Conservation (phyloP, 1,140 invertebrate species). For the Bathynomus jamesi region DNA sequence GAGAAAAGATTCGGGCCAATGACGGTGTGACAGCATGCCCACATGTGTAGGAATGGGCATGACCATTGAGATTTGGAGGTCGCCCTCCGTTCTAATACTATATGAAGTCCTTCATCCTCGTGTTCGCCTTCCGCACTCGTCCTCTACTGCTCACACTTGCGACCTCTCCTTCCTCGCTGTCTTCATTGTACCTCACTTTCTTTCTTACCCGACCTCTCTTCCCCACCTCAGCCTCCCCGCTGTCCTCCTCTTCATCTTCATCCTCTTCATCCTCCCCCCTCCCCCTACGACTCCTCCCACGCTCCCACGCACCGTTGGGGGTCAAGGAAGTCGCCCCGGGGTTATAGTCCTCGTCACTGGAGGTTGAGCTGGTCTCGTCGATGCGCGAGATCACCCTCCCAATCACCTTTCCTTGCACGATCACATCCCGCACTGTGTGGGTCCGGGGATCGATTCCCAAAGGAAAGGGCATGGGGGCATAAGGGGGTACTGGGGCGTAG, state of each 20-base stretch:
- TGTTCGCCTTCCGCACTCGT: slow-evolving; percentile 35
- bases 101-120: slow-evolving; percentile 35
- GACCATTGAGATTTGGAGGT: no score
- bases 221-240: slow-evolving; percentile 7
- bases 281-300: slow-evolving; percentile 4
- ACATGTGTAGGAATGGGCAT: no score
- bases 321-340: background rate
- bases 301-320: background rate
- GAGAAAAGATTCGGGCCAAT: no score
- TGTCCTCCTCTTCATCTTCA: slow-evolving; percentile 17
- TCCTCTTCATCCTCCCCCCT: slow-evolving; percentile 15
- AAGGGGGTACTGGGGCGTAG: background rate
- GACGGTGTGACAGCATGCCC: no score
- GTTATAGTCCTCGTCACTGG: slow-evolving; percentile 11
- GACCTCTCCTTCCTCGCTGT: slow-evolving; percentile 19
- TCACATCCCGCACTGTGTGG: background rate
- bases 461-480: background rate
- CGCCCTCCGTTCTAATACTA: slow-evolving; percentile 24
- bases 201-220: slow-evolving; percentile 10
- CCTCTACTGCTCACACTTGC: slow-evolving; percentile 35
- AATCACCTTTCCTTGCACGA: background rate
- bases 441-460: no score
- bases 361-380: background rate
- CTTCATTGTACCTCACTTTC: slow-evolving; percentile 11
- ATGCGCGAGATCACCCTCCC: background rate